Base-by-base conservation (phyloP, 1,140 invertebrate species). In the Uloborus diversus region DNA sequence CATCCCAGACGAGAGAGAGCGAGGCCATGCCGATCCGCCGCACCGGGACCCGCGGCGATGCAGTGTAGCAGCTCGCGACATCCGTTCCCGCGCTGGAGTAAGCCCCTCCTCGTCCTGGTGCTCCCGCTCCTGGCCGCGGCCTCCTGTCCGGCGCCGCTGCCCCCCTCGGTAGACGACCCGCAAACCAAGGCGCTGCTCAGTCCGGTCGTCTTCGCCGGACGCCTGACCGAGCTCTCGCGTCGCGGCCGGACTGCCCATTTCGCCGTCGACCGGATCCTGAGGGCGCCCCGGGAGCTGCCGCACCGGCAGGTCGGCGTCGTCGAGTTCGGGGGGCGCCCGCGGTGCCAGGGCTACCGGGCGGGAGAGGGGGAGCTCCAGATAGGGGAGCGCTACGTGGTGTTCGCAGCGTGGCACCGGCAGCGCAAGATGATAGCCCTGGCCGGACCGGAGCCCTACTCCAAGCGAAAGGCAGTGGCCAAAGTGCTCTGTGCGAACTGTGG, bases 181-280 rank as follows among this genome's bases (percentile, higher is more conserved):
- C 62, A 61, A 4, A 57, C 68, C 28, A 83, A 83, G 79, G 83
- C 83, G 3, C 69, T 59, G 25, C 71, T 80, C 17, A 17, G 80
- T 0, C 83, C 83, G 9, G 62, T 83, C 25, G 80, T 83, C 2
- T 83, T 83, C 28, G 71, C 64, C 59, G 83, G 83, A 27, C 9
- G 71, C 32, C 56, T 83, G 65, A 32, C 81, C 3, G 82, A 75
- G 25, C 37, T 82, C 27, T 47, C 79, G 33, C 69, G 82, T 42
- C 80, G 82, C 32, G 79, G 73, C 3, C 64, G 78, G 33, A 75
- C 53, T 28, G 83, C 83, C 56, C 81, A 80, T 17, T 83, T 83
- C 49, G 53, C 56, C 27, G 66, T 83, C 3, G 57, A 65, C 9
- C 59, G 75, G 30, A 30, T 57, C 20, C 32, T 78, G 20, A 78